phyloP scores from a whole-genome alignment of 2,888 invertebrate species.

The Strigamia crassipes region DNA sequence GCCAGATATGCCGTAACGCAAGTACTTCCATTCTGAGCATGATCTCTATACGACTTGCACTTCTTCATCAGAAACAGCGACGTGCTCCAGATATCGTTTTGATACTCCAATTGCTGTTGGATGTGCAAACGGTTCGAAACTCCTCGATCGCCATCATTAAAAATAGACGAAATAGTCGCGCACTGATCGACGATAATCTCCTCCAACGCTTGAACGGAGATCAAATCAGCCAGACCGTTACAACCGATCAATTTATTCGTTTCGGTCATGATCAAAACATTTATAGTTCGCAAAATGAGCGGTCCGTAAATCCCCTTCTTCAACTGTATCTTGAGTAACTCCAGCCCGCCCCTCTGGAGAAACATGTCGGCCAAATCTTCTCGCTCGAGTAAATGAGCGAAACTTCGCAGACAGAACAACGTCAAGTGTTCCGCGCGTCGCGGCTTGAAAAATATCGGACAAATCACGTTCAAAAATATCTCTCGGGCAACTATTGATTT shows the following conservation, averaged over 20 bases:
- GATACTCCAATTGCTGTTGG: conserved; percentile 1
- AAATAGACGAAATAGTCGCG: not conserved
- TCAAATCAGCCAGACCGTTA: not conserved
- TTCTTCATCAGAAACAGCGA: not conserved
- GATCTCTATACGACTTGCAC: not conserved
- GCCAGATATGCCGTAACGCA: not conserved
- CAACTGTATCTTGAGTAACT: not conserved
- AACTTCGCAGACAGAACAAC: not conserved
- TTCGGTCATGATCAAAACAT: conserved; percentile 38
- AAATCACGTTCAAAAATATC: not conserved
- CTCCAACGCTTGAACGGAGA: not conserved
- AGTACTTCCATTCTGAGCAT: not conserved
- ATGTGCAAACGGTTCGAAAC: not conserved
- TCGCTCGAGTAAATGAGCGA: not conserved
- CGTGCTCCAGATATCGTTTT: conserved; percentile 16
- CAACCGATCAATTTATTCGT: not conserved
- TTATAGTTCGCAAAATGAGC: not conserved
- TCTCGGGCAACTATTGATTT: not conserved
- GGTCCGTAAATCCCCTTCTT: not conserved
- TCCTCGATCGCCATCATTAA: not conserved
- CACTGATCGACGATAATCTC: conserved; percentile 1
- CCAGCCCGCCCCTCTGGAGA: not conserved
- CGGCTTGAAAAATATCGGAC: not conserved
- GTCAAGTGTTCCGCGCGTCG: not conserved
- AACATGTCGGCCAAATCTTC: not conserved